Evolutionary conservation across 1,140 invertebrate species (phyloP).

Genomic region (Drosophila dunni): DNA sequence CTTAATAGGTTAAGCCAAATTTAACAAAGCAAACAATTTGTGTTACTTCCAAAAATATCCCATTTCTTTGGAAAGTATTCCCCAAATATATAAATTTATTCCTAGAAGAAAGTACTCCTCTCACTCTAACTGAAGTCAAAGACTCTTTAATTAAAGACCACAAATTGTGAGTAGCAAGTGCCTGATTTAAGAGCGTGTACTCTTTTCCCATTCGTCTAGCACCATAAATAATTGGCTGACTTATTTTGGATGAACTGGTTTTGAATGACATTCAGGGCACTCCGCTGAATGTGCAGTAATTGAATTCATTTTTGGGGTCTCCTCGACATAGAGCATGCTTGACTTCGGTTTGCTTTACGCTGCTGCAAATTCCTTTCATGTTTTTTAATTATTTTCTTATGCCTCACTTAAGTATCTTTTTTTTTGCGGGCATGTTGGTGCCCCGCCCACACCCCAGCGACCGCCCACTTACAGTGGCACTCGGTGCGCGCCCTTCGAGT

Average conservation of each 20-base stretch:
- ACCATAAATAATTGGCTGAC: conserved; percentile 11
- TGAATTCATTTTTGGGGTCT: conserved; percentile 1
- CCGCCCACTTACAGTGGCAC: conserved; percentile 3
- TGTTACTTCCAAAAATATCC: too few relatives aligned
- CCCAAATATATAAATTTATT: too few relatives aligned
- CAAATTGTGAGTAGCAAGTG: too few relatives aligned
- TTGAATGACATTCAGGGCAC: neutral
- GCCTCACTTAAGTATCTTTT: conserved; percentile 63
- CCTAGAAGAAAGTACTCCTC: too few relatives aligned
- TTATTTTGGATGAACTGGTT: conserved; percentile 5
- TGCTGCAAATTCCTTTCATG: conserved; percentile 37
- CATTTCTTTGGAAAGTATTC: too few relatives aligned
- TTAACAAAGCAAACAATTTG: too few relatives aligned
- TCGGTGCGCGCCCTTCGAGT: conserved; percentile 46
- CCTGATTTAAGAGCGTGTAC: neutral
- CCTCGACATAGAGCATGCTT: conserved; percentile 43
- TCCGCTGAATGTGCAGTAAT: neutral
- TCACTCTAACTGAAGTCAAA: too few relatives aligned
- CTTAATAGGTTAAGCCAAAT: too few relatives aligned
- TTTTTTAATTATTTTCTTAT: conserved; percentile 79
- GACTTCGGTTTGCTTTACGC: conserved; percentile 35
- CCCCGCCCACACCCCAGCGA: neutral
- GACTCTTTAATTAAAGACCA: too few relatives aligned
- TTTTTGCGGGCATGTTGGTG: conserved; percentile 8
- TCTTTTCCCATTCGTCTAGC: neutral